phyloP scores from a whole-genome alignment of 2,888 invertebrate genomes.

The Ennomos erosarius region DNA sequence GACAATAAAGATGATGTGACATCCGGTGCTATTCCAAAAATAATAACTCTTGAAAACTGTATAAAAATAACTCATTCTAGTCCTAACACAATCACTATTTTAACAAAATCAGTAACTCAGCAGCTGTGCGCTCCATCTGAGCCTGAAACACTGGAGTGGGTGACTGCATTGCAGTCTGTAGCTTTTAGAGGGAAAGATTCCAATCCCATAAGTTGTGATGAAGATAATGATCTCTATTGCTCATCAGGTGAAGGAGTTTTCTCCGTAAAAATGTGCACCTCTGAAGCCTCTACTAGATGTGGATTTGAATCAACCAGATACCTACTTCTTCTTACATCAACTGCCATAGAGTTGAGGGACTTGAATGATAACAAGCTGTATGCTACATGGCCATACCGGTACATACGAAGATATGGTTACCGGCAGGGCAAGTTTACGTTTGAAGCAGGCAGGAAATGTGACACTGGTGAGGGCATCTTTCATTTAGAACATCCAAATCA shows the following conservation, averaged over 20 bases:
- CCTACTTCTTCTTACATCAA: constrained; percentile 89
- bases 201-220: constrained; percentile 88
- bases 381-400: constrained; percentile 94
- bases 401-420: constrained; percentile 93
- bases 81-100: constrained; percentile 88
- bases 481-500: constrained; percentile 92
- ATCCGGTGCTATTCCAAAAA: constrained; percentile 87
- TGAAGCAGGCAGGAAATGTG: constrained; percentile 94
- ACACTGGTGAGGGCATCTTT: constrained; percentile 93
- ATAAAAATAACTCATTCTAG: constrained; percentile 91
- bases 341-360: constrained; percentile 90
- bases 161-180: constrained; percentile 91
- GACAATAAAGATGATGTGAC: constrained; percentile 91
- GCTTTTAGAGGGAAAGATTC: constrained; percentile 90
- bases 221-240: constrained; percentile 95
- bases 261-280: constrained; percentile 90
- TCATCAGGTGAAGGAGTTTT: constrained; percentile 93
- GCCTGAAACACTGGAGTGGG: constrained; percentile 91
- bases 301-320: constrained; percentile 90
- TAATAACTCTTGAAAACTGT: constrained; percentile 94
- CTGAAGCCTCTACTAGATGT: constrained; percentile 92
- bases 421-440: constrained; percentile 94
- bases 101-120: constrained; percentile 90
- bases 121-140: constrained; percentile 86
- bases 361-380: constrained; percentile 87